These are phyloP conservation scores for Asbolus verrucosus DNA, from an alignment of 1,140 invertebrate genomes.

Conservation along the genomic window DNA sequence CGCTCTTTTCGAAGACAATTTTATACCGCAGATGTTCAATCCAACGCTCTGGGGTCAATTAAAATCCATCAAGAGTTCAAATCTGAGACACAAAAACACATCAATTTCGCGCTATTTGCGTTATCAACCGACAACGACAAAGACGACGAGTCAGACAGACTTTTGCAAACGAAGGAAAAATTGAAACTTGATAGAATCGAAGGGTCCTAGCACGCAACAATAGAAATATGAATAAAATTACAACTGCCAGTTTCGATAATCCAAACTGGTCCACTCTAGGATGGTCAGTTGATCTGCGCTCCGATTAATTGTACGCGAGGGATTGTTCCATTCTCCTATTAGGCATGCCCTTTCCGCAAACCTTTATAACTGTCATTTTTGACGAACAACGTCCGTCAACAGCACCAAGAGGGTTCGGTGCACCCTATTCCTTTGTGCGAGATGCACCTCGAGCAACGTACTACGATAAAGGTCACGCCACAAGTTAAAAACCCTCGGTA, in stretches of 20 bases:
- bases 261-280: not conserved
- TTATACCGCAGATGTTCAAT: conserved; percentile 25
- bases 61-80: conserved; percentile 29
- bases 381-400: conserved; percentile 46
- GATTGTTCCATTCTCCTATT: not conserved
- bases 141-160: no score
- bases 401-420: not conserved
- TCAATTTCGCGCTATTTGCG: conserved; percentile 20
- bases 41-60: conserved; percentile 27
- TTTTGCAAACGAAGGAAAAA: not conserved
- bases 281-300: conserved; percentile 28
- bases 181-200: not conserved
- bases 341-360: conserved; percentile 28
- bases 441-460: conserved; percentile 39
- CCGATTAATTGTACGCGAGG: conserved; percentile 19
- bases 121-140: not conserved
- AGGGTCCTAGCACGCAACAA: not conserved
- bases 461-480: conserved; percentile 40
- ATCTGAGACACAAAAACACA: conserved; percentile 10
- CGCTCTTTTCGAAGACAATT: conserved; percentile 11
- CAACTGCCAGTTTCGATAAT: conserved; percentile 1
- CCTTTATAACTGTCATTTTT: conserved; percentile 45
- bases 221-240: conserved; percentile 6
- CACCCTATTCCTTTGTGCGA: conserved; percentile 27
- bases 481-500: conserved; percentile 45